These are phyloP conservation scores for Pogonomyrmex californicus DNA, from an alignment of 1,140 invertebrate species.

Conservation along the genomic window DNA sequence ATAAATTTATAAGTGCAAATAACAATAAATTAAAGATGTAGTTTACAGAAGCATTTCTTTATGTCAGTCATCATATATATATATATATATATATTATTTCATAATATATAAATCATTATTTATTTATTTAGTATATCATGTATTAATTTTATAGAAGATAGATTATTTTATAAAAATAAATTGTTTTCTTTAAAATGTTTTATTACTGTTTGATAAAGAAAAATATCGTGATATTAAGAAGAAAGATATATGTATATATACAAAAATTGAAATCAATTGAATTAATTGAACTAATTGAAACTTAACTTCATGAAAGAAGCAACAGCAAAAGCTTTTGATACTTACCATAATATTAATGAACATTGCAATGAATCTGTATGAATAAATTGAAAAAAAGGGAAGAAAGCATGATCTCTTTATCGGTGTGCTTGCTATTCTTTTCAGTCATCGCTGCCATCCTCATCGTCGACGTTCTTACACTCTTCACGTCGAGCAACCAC, in stretches of 20 bases:
- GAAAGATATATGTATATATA: no score
- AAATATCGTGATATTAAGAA: not conserved
- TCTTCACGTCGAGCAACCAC: conserved; percentile 31
- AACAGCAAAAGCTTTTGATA: not conserved
- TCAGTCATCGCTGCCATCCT: conserved; percentile 10
- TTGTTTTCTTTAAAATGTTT: not conserved
- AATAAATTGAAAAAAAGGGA: not conserved
- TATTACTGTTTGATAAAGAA: not conserved
- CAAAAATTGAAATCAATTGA: no score
- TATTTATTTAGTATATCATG: not conserved
- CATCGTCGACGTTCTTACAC: conserved; percentile 52
- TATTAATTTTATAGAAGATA: not conserved
- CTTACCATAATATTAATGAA: conserved; percentile 17
- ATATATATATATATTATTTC: not conserved
- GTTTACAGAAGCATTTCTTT: not conserved
- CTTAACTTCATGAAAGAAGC: not conserved
- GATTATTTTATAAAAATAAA: not conserved
- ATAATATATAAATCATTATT: not conserved
- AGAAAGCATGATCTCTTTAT: not conserved
- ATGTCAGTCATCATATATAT: not conserved
- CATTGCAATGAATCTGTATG: not conserved
- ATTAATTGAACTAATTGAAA: not conserved
- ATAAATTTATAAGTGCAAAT: no score
- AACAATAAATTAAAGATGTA: not conserved
- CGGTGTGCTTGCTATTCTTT: not conserved